phyloP scores from a whole-genome alignment of 2,888 invertebrate species.

The Cantharis rustica region DNA sequence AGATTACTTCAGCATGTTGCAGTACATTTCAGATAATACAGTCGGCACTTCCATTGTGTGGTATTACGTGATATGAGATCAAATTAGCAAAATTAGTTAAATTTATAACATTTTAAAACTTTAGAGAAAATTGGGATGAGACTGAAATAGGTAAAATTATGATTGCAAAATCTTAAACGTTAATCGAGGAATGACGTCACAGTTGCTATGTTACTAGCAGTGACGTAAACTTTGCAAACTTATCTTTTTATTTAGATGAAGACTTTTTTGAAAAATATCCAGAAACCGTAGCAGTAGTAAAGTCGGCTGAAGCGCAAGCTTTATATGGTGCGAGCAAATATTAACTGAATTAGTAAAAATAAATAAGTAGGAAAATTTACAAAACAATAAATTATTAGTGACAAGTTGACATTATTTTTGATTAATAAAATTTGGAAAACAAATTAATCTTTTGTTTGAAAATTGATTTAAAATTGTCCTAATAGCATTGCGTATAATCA shows the following conservation, averaged over 20 bases:
- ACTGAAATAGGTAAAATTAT: conserved; percentile 69
- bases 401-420: neutral
- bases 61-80: conserved; percentile 73
- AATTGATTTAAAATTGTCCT: neutral
- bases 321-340: conserved; percentile 78
- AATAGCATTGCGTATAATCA: neutral
- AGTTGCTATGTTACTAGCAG: neutral
- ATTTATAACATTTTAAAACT: conserved; percentile 28
- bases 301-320: conserved; percentile 71
- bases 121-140: conserved; percentile 75
- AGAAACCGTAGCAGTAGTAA: conserved; percentile 88
- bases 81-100: neutral
- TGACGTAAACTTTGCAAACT: neutral
- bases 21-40: conserved; percentile 72
- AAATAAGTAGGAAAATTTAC: conserved; percentile 63
- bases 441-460: neutral
- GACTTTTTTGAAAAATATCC: conserved; percentile 79
- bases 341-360: conserved; percentile 75
- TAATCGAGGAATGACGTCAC: neutral
- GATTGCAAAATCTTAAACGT: neutral
- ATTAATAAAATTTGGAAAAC: neutral
- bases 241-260: conserved; percentile 63
- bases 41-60: conserved; percentile 78
- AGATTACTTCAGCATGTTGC: conserved; percentile 78
- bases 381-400: neutral